A percentile compares a stretch with the other conserved stretches of the same genome.
These are phyloP conservation scores for Zaprionus davidi DNA, from an alignment of 1,140 invertebrate species.

Conservation along the genomic window DNA sequence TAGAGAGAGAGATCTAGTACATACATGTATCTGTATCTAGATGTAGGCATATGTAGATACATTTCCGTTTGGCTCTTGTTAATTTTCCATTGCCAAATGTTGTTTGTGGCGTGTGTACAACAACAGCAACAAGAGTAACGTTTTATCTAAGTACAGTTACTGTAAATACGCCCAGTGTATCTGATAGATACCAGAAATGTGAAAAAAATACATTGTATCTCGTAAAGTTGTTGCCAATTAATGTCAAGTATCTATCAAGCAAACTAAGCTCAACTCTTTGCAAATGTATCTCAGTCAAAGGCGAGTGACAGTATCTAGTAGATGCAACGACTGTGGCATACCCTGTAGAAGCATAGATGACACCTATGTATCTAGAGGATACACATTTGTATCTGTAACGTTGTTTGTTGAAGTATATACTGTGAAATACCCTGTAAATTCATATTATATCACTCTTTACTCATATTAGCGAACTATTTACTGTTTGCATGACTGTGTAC, in stretches of 20 bases:
- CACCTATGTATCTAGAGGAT: background rate
- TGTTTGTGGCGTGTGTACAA: conserved; percentile 25
- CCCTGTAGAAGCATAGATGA: background rate
- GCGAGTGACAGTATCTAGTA: background rate
- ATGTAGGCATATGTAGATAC: conserved; percentile 27
- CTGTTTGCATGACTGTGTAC: too few species aligned
- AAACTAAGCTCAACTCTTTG: background rate
- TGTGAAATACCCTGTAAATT: background rate
- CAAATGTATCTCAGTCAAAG: background rate
- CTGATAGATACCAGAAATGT: background rate
- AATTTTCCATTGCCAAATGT: conserved; percentile 56
- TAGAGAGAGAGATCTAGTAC: conserved; percentile 5
- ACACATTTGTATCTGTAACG: background rate
- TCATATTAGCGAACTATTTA: too few species aligned
- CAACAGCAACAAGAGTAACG: background rate
- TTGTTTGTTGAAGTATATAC: background rate
- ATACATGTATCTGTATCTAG: conserved; percentile 41
- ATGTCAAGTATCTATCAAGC: conserved; percentile 1
- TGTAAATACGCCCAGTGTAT: background rate
- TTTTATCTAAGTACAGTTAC: conserved; percentile 5
- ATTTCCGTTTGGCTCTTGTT: conserved; percentile 52
- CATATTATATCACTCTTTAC: background rate
- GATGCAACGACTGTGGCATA: background rate
- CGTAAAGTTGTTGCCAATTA: background rate
- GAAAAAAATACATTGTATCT: background rate